Conservation (phyloP, 2,113 vertebrate species). For the Dendrocopos noguchii region DNA sequence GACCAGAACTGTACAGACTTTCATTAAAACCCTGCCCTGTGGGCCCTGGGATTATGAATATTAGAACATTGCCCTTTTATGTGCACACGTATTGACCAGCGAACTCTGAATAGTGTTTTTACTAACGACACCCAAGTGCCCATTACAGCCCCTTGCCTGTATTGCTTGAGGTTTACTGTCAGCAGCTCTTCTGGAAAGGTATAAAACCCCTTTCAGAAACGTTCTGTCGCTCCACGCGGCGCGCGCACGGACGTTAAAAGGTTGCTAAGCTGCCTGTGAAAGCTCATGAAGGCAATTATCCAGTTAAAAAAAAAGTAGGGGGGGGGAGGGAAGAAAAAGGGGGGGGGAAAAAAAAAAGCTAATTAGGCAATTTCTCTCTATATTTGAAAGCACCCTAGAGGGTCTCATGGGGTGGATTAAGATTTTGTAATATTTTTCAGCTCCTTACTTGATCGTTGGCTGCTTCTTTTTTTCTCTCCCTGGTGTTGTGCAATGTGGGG, state of each 20-base stretch:
- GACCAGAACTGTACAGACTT: slow-evolving; percentile 52
- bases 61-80: slow-evolving; percentile 68
- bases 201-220: slow-evolving; percentile 69
- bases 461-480: slow-evolving; percentile 16
- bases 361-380: slow-evolving; percentile 67
- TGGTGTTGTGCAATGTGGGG: slow-evolving; percentile 4
- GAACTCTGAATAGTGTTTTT: slow-evolving; percentile 49
- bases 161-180: slow-evolving; percentile 70
- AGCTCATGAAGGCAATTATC: slow-evolving; percentile 68
- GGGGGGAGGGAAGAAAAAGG: background rate
- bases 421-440: slow-evolving; percentile 70
- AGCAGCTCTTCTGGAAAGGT: slow-evolving; percentile 71
- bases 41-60: slow-evolving; percentile 59
- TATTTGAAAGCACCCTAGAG: slow-evolving; percentile 59
- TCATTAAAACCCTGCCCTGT: slow-evolving; percentile 58
- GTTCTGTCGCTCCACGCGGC: background rate
- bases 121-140: slow-evolving; percentile 72
- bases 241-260: slow-evolving; percentile 45
- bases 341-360: slow-evolving; percentile 30
- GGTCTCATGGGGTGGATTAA: slow-evolving; percentile 49
- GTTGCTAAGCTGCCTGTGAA: slow-evolving; percentile 72
- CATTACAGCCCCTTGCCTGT: slow-evolving; percentile 58
- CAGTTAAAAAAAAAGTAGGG: slow-evolving; percentile 27
- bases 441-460: slow-evolving; percentile 44
- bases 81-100: slow-evolving; percentile 55